phyloP scores from a whole-genome alignment of 2,113 vertebrate genomes.

The rat (Rattus norvegicus) region DNA sequence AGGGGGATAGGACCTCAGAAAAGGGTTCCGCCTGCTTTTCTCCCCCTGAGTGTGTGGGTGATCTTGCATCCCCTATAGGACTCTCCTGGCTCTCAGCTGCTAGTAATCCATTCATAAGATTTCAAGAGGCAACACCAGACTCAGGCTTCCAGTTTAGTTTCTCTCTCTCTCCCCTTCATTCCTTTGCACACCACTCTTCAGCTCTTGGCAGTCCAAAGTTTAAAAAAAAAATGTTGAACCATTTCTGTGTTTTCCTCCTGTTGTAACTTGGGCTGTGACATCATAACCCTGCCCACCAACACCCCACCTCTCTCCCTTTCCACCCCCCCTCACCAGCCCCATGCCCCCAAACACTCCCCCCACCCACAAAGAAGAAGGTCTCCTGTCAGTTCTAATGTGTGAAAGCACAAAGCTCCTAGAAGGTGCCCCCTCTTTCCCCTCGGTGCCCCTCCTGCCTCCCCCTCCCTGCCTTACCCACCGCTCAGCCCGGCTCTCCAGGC shows the following conservation, averaged over 20 bases:
- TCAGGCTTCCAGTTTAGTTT: constrained; percentile 77
- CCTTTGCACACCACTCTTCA: constrained; percentile 82
- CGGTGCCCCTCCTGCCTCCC: constrained; percentile 57
- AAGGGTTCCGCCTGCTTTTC: constrained; percentile 61
- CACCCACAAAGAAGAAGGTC: neutral
- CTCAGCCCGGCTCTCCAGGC: constrained; percentile 73
- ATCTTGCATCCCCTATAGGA: constrained; percentile 77
- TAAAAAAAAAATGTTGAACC: constrained; percentile 85
- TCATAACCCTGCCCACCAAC: constrained; percentile 79
- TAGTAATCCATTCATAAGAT: constrained; percentile 83
- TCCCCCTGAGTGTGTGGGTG: constrained; percentile 55
- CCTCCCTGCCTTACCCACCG: constrained; percentile 75
- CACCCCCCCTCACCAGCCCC: constrained; percentile 71
- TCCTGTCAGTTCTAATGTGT: constrained; percentile 59
- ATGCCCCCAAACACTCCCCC: constrained; percentile 42
- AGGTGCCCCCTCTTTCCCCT: constrained; percentile 54
- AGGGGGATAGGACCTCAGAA: constrained; percentile 62
- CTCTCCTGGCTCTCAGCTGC: constrained; percentile 76
- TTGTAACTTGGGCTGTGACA: constrained; percentile 81
- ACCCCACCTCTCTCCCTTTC: constrained; percentile 75
- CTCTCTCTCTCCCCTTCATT: constrained; percentile 81
- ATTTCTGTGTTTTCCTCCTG: constrained; percentile 80
- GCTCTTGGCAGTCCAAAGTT: constrained; percentile 82
- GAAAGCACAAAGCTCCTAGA: constrained; percentile 64
- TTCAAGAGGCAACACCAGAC: constrained; percentile 80